Percentiles rank a stretch among this genome's conserved stretches.
These are phyloP conservation scores for Spermophilus dauricus DNA, from an alignment of 2,113 vertebrate species.

Conservation along the genomic window DNA sequence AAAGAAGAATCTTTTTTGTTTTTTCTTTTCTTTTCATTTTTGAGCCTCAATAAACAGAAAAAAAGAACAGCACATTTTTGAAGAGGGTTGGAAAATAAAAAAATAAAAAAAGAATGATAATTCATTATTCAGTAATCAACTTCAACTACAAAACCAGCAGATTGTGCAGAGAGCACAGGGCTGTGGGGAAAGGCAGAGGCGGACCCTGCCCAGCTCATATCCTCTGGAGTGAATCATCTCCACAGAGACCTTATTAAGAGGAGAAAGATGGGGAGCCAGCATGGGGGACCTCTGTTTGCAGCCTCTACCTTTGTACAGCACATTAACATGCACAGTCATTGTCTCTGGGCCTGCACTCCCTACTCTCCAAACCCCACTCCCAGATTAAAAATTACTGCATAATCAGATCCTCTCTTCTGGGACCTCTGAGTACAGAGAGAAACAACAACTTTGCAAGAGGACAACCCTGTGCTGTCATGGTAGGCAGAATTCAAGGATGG, in stretches of 20 bases:
- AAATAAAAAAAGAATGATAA: constrained; percentile 65
- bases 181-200: neutral
- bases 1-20: constrained; percentile 13
- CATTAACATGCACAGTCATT: constrained; percentile 54
- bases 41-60: constrained; percentile 63
- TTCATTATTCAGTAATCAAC: constrained; percentile 76
- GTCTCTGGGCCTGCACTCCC: neutral
- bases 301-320: neutral
- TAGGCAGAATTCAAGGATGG: neutral
- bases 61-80: constrained; percentile 47
- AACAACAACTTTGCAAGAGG: neutral
- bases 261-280: constrained; percentile 51
- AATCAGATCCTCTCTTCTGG: neutral
- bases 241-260: constrained; percentile 71
- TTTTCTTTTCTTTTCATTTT: constrained; percentile 19
- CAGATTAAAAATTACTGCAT: constrained; percentile 9
- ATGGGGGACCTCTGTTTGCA: neutral
- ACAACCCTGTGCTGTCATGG: too few relatives aligned
- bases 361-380: neutral
- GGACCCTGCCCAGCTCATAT: neutral
- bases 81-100: constrained; percentile 64
- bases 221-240: constrained; percentile 33
- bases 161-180: constrained; percentile 49
- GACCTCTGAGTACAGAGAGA: neutral
- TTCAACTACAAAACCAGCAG: constrained; percentile 40